A percentile compares a stretch with the other conserved stretches of the same genome.
Conservation (phyloP, 2,888 invertebrate genomes). For the Cheilosia vulpina region DNA sequence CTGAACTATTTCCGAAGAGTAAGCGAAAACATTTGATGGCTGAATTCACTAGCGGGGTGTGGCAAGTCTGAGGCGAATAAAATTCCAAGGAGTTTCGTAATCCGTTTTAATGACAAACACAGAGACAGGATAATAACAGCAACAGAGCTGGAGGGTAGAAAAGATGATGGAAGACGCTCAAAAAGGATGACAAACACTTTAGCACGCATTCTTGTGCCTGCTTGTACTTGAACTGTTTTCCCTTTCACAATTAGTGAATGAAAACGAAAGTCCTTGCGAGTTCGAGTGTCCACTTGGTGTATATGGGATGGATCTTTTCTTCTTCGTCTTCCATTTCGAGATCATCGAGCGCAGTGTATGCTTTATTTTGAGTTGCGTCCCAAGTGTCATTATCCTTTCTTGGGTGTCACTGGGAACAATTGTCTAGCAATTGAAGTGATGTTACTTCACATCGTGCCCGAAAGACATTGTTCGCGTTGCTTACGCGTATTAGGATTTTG, state of each 20-base stretch:
- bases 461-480: conserved; percentile 44
- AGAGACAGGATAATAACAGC: conserved; percentile 61
- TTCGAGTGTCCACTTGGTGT: conserved; percentile 69
- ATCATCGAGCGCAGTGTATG: conserved; percentile 25
- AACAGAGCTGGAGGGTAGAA: conserved; percentile 16
- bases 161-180: conserved; percentile 34
- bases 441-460: conserved; percentile 52
- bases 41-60: not conserved
- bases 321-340: conserved; percentile 46
- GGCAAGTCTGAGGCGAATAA: conserved; percentile 8
- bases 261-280: conserved; percentile 71
- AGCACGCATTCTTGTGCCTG: conserved; percentile 66
- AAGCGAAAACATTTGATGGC: conserved; percentile 11
- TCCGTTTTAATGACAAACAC: conserved; percentile 62
- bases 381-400: conserved; percentile 34
- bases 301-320: conserved; percentile 53
- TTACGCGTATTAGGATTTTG: not conserved
- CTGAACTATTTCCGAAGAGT: conserved; percentile 47
- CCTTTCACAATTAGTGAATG: conserved; percentile 73
- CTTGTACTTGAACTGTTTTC: conserved; percentile 58
- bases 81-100: conserved; percentile 55
- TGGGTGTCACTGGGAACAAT: conserved; percentile 41
- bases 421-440: conserved; percentile 55
- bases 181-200: conserved; percentile 65
- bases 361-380: conserved; percentile 7